Evolutionary conservation across 2,888 invertebrate species (phyloP), one percentile per base, ranked within the genome.

Genomic region (Ptilodon capucinus): DNA sequence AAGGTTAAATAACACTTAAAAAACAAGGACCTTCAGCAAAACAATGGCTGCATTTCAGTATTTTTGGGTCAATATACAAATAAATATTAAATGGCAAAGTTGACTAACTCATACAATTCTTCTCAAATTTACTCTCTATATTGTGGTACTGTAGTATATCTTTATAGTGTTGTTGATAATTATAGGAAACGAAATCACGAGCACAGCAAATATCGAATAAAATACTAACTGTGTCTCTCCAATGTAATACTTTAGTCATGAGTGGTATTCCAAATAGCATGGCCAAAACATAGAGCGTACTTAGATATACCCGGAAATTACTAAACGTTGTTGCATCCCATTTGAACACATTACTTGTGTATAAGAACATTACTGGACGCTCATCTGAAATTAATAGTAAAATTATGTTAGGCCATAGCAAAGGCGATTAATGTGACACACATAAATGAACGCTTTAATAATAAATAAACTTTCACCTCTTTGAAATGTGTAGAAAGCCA

Each of bases 401-500:
- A 19, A 32, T 32, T 32, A 32, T 32, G 32, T 5, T 13, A 7
- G 14, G 5, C 32, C 2, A 8, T 14, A 32, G 14, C 7, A 32
- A 32, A 32, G 32, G 14, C 14, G 32, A 32, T 32, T 32, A 32
- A 32, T 32, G 13, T 23, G 5, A 23, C 28, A 21, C 7, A 21
- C 21, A 4, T 21, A 21, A 21, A 7, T 0, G 21, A 21, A 4
- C 21, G 21, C 4, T 21, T 6, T 21, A 7, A 6, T 4, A 25
- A 8, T 18, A 39, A 2, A 44, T 3, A 32, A 38, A 40, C 28
- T 67, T 69, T 60, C 60, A 92, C 92, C 92, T 73, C 96, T 92
- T 79, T 96, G 96, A 74, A 96, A 96, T 41, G 96, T 95, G 66
- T 96, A 97, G 42, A 96, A 87, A 0, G 93, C 94, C 95, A 96